These are phyloP conservation scores for Nannobrachium achirus DNA, from an alignment of 2,113 vertebrate genomes.

Conservation along the genomic window DNA sequence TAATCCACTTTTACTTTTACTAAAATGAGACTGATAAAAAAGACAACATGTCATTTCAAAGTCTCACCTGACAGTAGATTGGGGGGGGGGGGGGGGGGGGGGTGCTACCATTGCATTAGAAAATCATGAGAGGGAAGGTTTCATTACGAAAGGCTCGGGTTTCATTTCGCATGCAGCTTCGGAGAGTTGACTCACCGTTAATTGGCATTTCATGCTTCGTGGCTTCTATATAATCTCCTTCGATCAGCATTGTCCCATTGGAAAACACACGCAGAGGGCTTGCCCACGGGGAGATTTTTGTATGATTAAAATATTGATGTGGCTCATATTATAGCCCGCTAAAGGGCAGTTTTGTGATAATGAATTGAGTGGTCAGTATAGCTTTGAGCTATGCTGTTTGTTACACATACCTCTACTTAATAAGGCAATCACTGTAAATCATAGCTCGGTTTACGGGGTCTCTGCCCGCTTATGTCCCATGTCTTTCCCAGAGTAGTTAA, in stretches of 20 bases:
- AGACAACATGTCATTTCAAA: slow-evolving; percentile 17
- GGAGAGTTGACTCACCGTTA: slow-evolving; percentile 18
- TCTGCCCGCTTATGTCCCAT: no score
- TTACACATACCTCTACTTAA: slow-evolving; percentile 20
- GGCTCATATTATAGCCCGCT: slow-evolving; percentile 26
- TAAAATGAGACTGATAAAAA: no score
- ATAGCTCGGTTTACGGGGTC: no score
- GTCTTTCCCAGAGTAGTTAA: no score
- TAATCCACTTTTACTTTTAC: no score
- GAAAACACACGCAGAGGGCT: not conserved
- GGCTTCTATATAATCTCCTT: slow-evolving; percentile 7
- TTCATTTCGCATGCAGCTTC: not conserved
- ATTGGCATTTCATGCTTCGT: slow-evolving; percentile 26
- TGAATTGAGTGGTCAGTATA: slow-evolving; percentile 29
- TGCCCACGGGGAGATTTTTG: not conserved
- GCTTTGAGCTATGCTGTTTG: slow-evolving; percentile 13
- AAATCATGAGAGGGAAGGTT: no score
- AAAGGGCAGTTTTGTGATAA: slow-evolving; percentile 37
- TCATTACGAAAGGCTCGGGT: no score
- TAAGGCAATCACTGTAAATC: no score
- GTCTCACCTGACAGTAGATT: slow-evolving; percentile 8
- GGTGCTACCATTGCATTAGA: no score
- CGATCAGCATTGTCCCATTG: slow-evolving; percentile 29
- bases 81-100: not conserved
- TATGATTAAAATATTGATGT: slow-evolving; percentile 16